Evolutionary conservation across 1,140 invertebrate genomes (phyloP).

Genomic region (Rhizoglyphus robini): DNA sequence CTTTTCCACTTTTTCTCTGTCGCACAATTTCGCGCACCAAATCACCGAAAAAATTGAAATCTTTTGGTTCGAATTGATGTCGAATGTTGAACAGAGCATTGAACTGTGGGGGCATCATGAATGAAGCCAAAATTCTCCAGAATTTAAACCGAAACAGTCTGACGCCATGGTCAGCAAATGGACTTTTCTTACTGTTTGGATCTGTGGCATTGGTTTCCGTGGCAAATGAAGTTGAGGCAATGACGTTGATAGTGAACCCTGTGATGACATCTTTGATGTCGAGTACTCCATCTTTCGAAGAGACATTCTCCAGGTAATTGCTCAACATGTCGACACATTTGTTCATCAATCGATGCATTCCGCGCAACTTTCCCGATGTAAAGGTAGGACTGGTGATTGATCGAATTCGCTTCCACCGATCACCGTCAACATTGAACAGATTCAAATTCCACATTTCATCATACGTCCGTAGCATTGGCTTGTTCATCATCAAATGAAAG

Average conservation of each 20-base stretch:
- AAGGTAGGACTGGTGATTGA: constrained; percentile 44
- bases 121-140: background rate
- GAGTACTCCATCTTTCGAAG: background rate
- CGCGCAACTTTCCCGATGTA: constrained; percentile 42
- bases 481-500: background rate
- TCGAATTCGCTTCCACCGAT: constrained; percentile 39
- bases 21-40: too few relatives aligned
- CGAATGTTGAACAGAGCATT: background rate
- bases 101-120: background rate
- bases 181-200: background rate
- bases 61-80: too few relatives aligned
- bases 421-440: constrained; percentile 34
- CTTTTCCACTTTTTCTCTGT: too few relatives aligned
- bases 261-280: background rate
- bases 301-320: background rate
- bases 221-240: background rate
- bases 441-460: constrained; percentile 18
- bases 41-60: too few relatives aligned
- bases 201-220: background rate
- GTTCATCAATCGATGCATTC: constrained; percentile 32
- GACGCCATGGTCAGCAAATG: background rate
- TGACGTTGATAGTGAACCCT: background rate
- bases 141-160: background rate
- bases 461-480: background rate
- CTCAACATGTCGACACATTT: background rate